Evolutionary conservation across 1,140 invertebrate genomes (phyloP), one percentile per base, ranked within the genome.

Genomic region (Zeugodacus cucurbitae): DNA sequence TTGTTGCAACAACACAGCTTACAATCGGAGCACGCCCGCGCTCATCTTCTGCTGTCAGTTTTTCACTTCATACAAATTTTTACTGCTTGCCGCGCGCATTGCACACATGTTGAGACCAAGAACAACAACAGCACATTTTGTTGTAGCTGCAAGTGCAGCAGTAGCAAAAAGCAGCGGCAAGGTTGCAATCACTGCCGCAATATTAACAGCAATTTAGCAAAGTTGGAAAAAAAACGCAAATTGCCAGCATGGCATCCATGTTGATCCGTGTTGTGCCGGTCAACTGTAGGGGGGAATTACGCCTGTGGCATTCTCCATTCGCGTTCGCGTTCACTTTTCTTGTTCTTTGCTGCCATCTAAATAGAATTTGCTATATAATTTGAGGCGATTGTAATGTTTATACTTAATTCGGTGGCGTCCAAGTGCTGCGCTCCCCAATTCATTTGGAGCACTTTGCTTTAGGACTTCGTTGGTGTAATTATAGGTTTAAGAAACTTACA

Each of bases 141-240:
- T 54, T 1, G 11, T 54, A 17, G 1, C 26, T 17, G 11, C 32
- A 82, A n/a, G 22, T 48, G 74, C 7, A 48, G 74, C 74, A 54
- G 74, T 82, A 82, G 74, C 74, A 82, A 54, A 41, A 82, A 82
- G 74, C 14, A 14, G 26, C 41, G 48, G 74, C 74, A 82, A 82
- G 74, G 37, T 26, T 82, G 74, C 41, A 82, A 82, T 48, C 74
- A 82, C 74, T 48, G 26, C 41, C 26, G 74, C 74, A 48, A 44
- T 82, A 82, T 82, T 82, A 82, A 82, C 22, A 82, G 41, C 74
- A 82, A 82, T 82, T 82, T 82, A 82, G 74, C 22, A 48, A 44
- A 82, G 34, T 22, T n/a, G n/a, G n/a, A n/a, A 82, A 82, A 82
- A 44, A 70, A 82, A 44, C 17, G 5, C 26, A 82, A 82, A 82